Evolutionary conservation across 1,140 invertebrate genomes (phyloP).

Genomic region (Leptinotarsa lineolata): DNA sequence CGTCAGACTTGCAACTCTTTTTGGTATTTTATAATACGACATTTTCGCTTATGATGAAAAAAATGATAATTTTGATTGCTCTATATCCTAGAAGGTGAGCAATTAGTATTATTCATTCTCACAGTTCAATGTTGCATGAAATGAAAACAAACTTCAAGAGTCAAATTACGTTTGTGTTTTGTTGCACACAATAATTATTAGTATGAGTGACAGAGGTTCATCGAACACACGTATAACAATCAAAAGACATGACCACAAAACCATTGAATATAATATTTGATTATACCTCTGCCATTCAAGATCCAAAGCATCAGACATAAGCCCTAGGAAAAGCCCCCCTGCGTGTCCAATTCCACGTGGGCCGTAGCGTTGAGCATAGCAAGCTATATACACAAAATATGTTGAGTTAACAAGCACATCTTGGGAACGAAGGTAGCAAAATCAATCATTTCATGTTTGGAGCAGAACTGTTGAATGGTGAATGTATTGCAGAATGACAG

Average conservation of each 20-base stretch:
- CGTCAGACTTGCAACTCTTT: too few species aligned
- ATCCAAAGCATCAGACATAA: constrained; percentile 71
- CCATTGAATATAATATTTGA: not conserved
- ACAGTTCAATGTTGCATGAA: too few species aligned
- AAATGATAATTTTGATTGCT: too few species aligned
- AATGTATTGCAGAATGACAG: too few species aligned
- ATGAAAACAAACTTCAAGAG: too few species aligned
- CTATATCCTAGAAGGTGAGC: too few species aligned
- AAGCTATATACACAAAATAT: constrained; percentile 65
- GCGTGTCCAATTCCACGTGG: constrained; percentile 90
- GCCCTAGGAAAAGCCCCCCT: constrained; percentile 72
- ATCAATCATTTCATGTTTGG: too few species aligned
- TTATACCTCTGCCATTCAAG: constrained; percentile 66
- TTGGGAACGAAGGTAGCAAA: not conserved
- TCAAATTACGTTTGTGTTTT: too few species aligned
- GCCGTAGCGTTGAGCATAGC: constrained; percentile 81
- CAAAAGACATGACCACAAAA: not conserved
- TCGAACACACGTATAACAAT: not conserved
- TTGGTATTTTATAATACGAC: too few species aligned
- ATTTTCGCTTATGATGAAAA: too few species aligned
- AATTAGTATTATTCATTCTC: too few species aligned
- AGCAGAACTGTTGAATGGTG: too few species aligned
- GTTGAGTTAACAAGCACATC: constrained; percentile 18
- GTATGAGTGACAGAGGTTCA: constrained; percentile 37
- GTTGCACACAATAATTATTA: not conserved